Evolutionary conservation across 2,888 invertebrate genomes (phyloP), one percentile per base, ranked within the genome.

Genomic region (Platypus cylindrus): DNA sequence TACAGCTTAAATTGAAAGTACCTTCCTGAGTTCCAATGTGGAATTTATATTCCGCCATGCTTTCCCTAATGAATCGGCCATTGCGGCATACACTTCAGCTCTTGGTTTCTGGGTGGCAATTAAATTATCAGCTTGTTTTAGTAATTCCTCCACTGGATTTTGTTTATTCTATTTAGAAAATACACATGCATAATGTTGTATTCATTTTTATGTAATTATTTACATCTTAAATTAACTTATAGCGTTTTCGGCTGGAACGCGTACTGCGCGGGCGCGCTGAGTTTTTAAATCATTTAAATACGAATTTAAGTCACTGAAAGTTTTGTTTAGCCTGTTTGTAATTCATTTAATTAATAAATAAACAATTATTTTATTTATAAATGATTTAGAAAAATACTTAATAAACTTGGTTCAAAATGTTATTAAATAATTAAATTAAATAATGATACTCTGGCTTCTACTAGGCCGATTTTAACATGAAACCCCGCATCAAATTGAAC

Each of bases 121-220:
- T 45, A 86, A 66, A 52, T 79, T 78, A 60, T 90, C 89, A n/a
- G 89, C 86, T 62, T 85, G 80, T 33, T 78, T 71, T 40, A 87
- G 73, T 40, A 90, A 72, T 60, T 87, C 86, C 52, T 85, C 84
- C 50, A 89, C 85, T 34, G 89, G 86, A 54, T 81, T 83, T 57
- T 87, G 85, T 63, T 89, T 84, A 52, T 75, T 78, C 84, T 87
- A 59, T n/a, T n/a, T n/a, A n/a, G n/a, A n/a, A 59, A 43, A 36
- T 5, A 17, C 15, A 28, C 34, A 14, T 14, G 7, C 15, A 14
- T 29, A 12, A 26, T 5, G 11, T 11, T 26, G 7, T 20, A 9
- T 20, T 8, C 22, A 9, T 8, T 9, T 20, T 8, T 7, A 20
- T 20, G 22, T 20, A 9, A n/a, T n/a, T n/a, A n/a, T n/a, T n/a